phyloP scores from a whole-genome alignment of 53 echinoderm and acorn worm genomes.

The Temnopleurus reevesii region DNA sequence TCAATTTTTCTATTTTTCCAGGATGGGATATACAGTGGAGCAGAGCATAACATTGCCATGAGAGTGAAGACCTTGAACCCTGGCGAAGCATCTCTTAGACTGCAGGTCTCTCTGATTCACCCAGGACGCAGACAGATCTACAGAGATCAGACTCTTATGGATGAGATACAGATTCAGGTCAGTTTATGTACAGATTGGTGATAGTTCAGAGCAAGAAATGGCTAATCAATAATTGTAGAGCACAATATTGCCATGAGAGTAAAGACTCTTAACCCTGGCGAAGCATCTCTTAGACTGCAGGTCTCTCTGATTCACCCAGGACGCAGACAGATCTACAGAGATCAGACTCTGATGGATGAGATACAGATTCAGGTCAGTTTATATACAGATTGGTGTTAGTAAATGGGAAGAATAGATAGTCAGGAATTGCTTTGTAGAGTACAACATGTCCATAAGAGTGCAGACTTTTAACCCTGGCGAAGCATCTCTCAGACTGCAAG shows the following conservation, averaged over 20 bases:
- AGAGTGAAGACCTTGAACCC: slow-evolving; percentile 80
- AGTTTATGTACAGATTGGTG: neutral
- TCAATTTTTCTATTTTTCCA: slow-evolving; percentile 15
- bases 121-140: slow-evolving; percentile 65
- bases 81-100: slow-evolving; percentile 81
- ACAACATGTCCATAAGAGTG: slow-evolving; percentile 86
- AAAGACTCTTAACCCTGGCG: slow-evolving; percentile 76
- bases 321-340: slow-evolving; percentile 60
- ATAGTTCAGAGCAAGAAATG: too few relatives aligned
- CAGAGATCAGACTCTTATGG: slow-evolving; percentile 72
- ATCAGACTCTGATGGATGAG: slow-evolving; percentile 81
- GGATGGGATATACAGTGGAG: slow-evolving; percentile 80
- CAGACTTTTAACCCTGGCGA: slow-evolving; percentile 86
- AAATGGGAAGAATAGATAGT: too few relatives aligned
- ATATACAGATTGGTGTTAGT: too few relatives aligned
- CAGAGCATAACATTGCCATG: slow-evolving; percentile 88
- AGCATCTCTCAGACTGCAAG: slow-evolving; percentile 78
- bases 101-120: slow-evolving; percentile 69
- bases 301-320: slow-evolving; percentile 59
- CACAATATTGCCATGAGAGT: slow-evolving; percentile 85
- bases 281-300: slow-evolving; percentile 70
- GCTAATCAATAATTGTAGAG: too few relatives aligned
- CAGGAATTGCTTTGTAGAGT: too few relatives aligned
- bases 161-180: slow-evolving; percentile 94
- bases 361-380: slow-evolving; percentile 84